Base-by-base conservation (phyloP, 2,888 invertebrate species). In the Coecobrya sp. region DNA sequence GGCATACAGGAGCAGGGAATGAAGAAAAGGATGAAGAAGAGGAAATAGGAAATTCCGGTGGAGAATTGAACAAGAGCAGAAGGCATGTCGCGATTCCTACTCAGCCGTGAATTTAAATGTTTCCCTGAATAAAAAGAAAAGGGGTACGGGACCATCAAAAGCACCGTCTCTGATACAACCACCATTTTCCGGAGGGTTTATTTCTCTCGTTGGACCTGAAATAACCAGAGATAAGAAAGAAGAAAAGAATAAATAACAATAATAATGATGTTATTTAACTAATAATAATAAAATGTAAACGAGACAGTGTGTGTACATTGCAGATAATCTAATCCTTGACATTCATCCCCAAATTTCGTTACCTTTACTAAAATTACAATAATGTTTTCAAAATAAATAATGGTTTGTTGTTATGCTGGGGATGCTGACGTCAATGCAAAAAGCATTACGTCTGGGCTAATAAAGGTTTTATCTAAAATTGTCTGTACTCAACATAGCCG, bases 21-120 rank as follows among this genome's bases (percentile, higher is more conserved):
- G 70, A 89, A 16, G n/a, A 36, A 42, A 30, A 82, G 82, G 45
- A 68, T 19, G 22, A 49, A 36, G 52, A 79, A 11, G 25, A 88
- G 88, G 88, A 79, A 79, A 59, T 25, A 49, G 79, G 88, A 79
- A 89, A 81, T 68, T 82, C 81, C 81, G 82, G 22, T 68, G 59
- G 79, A 79, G 19, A 88, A 79, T 79, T 65, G 45, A 79, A 88
- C 45, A 42, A 22, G 22, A 19, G 19, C 19, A 62, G 82, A 27
- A 76, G 86, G 55, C 86, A 86, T 86, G 73, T 76, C 59, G 70
- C 30, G 42, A 82, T 82, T 59, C 13, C n/a, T 22, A 45, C 49
- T 85, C 85, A 68, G 27, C 45, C 65, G 65, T 68, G 30, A 70
- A 86, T 49, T 86, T n/a, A 68, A 86, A 86, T 52, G 86, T 30